Conservation (phyloP, 2,888 invertebrate genomes). For the Ennomos erosarius region DNA sequence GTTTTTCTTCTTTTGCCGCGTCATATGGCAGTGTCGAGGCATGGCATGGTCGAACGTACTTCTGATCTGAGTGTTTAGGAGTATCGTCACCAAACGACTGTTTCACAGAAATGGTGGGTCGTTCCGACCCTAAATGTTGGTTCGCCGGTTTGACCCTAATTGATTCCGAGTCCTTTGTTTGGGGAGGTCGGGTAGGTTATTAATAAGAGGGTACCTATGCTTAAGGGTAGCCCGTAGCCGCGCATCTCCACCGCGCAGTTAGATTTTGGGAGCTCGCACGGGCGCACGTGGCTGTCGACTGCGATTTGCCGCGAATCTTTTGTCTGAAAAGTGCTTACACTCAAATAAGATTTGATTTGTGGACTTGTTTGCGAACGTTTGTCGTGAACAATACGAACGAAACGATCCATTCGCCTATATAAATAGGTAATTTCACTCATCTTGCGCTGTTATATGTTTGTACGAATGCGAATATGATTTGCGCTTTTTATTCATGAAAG, state of each 20-base stretch:
- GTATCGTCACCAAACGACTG: slow-evolving; percentile 56
- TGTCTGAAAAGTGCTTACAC: slow-evolving; percentile 66
- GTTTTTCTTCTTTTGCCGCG: slow-evolving; percentile 85
- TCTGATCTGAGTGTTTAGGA: slow-evolving; percentile 66
- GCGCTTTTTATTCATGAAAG: slow-evolving; percentile 33
- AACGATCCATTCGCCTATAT: slow-evolving; percentile 30
- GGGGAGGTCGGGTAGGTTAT: slow-evolving; percentile 70
- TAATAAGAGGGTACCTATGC: slow-evolving; percentile 66
- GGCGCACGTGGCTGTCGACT: slow-evolving; percentile 69
- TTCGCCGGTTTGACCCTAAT: slow-evolving; percentile 64
- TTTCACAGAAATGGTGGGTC: slow-evolving; percentile 49
- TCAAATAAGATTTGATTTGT: slow-evolving; percentile 57
- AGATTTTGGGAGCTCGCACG: slow-evolving; percentile 61
- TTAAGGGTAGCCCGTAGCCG: slow-evolving; percentile 59
- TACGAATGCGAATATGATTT: slow-evolving; percentile 34
- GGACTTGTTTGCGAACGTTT: slow-evolving; percentile 47
- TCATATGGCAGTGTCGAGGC: slow-evolving; percentile 77
- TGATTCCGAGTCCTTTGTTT: slow-evolving; percentile 79
- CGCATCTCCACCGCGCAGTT: slow-evolving; percentile 80
- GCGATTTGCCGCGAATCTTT: slow-evolving; percentile 66
- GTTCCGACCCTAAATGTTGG: slow-evolving; percentile 47
- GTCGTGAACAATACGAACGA: slow-evolving; percentile 34
- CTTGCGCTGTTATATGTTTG: slow-evolving; percentile 21
- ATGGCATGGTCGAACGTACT: slow-evolving; percentile 57
- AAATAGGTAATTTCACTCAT: slow-evolving; percentile 40